Percentiles rank a stretch among this genome's conserved stretches.
Conservation (phyloP, 2,113 vertebrate genomes). For the Astur gentilis region DNA sequence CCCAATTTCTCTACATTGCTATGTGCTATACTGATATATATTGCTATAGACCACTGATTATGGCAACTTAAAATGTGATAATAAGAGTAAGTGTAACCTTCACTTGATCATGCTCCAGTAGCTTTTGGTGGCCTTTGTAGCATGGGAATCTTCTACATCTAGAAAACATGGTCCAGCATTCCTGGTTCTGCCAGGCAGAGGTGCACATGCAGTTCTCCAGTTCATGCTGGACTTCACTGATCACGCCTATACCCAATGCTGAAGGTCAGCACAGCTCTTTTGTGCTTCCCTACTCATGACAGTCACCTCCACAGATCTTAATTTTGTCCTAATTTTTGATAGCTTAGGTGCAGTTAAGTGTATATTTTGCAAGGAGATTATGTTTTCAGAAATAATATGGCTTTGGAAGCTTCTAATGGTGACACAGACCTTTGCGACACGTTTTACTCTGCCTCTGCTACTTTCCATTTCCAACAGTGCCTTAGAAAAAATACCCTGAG, state of each 20-base stretch:
- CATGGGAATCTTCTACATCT: not conserved
- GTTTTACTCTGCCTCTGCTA: not conserved
- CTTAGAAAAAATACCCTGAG: not conserved
- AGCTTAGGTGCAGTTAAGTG: not conserved
- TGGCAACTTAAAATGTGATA: not conserved
- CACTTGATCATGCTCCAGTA: not conserved
- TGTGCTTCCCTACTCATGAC: not conserved
- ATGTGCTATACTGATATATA: not conserved
- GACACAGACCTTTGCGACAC: not conserved
- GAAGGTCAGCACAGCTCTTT: not conserved
- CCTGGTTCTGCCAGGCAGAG: not conserved
- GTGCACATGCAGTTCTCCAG: not conserved
- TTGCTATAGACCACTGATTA: not conserved
- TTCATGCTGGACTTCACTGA: not conserved
- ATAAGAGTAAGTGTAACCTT: not conserved
- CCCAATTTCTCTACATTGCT: not conserved
- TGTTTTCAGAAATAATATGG: not conserved
- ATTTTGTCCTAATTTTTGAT: not conserved
- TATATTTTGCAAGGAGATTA: not conserved
- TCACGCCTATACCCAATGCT: accelerated
- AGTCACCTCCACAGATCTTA: not conserved
- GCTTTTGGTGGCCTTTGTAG: not conserved
- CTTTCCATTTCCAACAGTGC: not conserved
- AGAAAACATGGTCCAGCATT: not conserved
- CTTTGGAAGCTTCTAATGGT: not conserved